Conservation (phyloP, 2,113 vertebrate species). For the Eleginops maclovinus region DNA sequence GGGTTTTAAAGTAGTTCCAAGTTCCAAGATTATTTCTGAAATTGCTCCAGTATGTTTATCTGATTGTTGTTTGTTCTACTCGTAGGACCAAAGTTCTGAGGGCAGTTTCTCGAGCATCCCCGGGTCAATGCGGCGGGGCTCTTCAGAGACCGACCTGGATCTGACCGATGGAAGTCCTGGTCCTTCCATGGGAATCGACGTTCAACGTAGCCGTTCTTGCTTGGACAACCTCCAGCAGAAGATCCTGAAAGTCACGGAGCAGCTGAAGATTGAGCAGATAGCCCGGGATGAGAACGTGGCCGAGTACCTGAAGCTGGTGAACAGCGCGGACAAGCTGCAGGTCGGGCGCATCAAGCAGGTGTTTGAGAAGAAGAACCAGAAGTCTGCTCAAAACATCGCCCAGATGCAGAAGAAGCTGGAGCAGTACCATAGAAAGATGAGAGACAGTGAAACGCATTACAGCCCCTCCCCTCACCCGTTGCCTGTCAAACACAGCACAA, state of each 20-base stretch:
- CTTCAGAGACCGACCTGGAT: conserved; percentile 83
- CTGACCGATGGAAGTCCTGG: conserved; percentile 45
- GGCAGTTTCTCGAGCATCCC: conserved; percentile 79
- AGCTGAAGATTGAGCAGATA: conserved; percentile 97
- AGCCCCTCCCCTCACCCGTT: conserved; percentile 12
- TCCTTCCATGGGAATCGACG: conserved; percentile 79
- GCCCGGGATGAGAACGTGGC: conserved; percentile 93
- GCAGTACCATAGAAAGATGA: conserved; percentile 93
- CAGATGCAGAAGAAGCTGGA: conserved; percentile 98
- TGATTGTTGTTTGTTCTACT: conserved; percentile 25
- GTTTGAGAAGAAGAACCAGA: conserved; percentile 99
- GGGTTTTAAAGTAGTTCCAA: not conserved
- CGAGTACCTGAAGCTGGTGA: conserved; percentile 95
- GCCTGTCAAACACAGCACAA: conserved; percentile 73
- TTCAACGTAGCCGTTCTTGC: conserved; percentile 90
- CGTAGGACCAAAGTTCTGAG: conserved; percentile 88
- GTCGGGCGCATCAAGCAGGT: conserved; percentile 95
- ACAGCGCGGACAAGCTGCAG: conserved; percentile 95
- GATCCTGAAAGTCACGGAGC: conserved; percentile 96
- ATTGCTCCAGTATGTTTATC: not conserved
- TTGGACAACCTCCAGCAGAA: conserved; percentile 96
- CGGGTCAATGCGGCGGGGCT: conserved; percentile 82
- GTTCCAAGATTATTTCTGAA: not conserved
- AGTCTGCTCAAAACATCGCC: conserved; percentile 92
- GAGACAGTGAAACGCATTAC: conserved; percentile 87